Evolutionary conservation across 2,888 invertebrate species (phyloP).

Genomic region (Mesorhabditis belari): DNA sequence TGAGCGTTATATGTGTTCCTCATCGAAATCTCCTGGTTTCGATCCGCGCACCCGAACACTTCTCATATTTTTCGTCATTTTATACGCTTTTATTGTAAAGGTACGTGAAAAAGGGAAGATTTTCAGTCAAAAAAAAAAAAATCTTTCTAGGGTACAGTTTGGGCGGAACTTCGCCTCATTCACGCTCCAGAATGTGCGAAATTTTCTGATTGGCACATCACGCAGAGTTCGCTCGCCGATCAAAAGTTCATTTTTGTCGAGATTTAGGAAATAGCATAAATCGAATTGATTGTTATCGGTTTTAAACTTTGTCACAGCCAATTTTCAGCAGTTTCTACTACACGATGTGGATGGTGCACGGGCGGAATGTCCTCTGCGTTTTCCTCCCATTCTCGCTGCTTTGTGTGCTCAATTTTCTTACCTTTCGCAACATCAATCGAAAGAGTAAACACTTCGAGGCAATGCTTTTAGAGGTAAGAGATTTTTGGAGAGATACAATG

Average conservation of each 20-base stretch:
- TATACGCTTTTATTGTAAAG: conserved; percentile 21
- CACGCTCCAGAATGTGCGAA: conserved; percentile 18
- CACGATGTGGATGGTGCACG: conserved; percentile 36
- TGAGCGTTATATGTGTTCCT: conserved; percentile 33
- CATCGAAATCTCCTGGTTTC: conserved; percentile 16
- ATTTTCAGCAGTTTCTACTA: conserved; percentile 19
- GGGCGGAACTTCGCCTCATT: conserved; percentile 22
- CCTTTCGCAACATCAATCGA: conserved; percentile 20
- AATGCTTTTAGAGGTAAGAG: conserved; percentile 18
- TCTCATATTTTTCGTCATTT: conserved; percentile 11
- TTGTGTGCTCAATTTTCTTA: conserved; percentile 24
- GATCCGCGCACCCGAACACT: conserved; percentile 11
- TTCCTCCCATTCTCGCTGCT: conserved; percentile 34
- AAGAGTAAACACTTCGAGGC: conserved; percentile 19
- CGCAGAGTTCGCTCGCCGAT: not conserved
- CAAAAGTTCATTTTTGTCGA: too few species aligned
- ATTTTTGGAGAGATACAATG: not conserved
- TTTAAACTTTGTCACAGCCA: not conserved
- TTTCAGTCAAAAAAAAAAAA: not conserved
- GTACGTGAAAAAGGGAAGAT: not conserved
- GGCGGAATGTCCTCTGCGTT: conserved; percentile 34
- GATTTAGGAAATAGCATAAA: too few species aligned
- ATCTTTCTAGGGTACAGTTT: conserved; percentile 16
- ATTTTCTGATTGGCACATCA: conserved; percentile 13
- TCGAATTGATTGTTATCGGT: too few species aligned